Evolutionary conservation across 1,140 invertebrate species (phyloP), one percentile per base, ranked within the genome.

Genomic region (Pachyrhynchus sulphureomaculatus): DNA sequence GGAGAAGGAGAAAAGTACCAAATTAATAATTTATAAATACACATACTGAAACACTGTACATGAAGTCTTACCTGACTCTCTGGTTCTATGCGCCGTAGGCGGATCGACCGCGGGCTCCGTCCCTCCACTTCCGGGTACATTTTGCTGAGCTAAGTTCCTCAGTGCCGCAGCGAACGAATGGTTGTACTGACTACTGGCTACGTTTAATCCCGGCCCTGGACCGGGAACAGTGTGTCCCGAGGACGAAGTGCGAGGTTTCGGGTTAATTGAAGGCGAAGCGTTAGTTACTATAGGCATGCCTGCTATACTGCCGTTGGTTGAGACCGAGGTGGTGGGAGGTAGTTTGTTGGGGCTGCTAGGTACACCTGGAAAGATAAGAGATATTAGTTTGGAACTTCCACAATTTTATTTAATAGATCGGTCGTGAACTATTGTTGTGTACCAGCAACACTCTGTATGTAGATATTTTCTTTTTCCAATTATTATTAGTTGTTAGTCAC

Each of bases 91-190:
- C 15, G 41, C 49, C 8, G 49, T 26, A 5, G 44, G 49, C 21
- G 59, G 49, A 10, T 62, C 59, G 6, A 20, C 36, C 5, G 12
- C 29, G 13, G 23, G 18, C n/a, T 61, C 58, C 10, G 60, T 72
- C 64, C 77, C 26, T 6, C 26, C 26, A 6, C 26, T 29, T 6
- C 26, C 76, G 24, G 83, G 83, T 37, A 85, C 87, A 23, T 88
- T 88, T 72, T 91, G 89, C 74, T 92, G 90, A 44, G 90, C 90
- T 56, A 92, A 78, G 72, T 89, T 90, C 53, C 90, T 80, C 49
- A 92, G 76, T 4, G 89, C 89, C 3, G 90, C 89, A 18, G 90
- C 89, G 77, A 92, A 92, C 21, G 86, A 76, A 57, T 73, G 70
- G 37, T 48, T 73, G 48, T 60, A 60, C 21, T 60, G 57, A n/a